Conservation (phyloP, 2,888 invertebrate genomes). For the Philopedon plagiatum region DNA sequence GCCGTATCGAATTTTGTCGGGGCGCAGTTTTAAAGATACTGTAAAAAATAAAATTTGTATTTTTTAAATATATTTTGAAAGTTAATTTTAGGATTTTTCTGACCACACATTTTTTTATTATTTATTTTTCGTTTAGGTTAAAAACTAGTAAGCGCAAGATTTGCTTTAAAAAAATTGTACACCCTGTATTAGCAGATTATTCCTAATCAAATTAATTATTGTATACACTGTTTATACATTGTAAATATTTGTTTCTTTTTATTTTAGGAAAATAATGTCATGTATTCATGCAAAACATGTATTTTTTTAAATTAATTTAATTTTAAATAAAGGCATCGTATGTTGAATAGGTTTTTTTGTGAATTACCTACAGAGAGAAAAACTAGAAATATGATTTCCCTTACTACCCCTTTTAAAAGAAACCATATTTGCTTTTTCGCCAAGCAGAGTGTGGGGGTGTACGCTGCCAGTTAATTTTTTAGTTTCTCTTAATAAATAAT, state of each 20-base stretch:
- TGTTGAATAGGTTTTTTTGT: constrained; percentile 2
- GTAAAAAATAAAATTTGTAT: too few species aligned
- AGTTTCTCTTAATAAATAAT: too few species aligned
- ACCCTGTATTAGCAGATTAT: constrained; percentile 37
- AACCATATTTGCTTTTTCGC: too few species aligned
- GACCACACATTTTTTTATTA: not conserved
- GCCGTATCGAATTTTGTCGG: too few species aligned
- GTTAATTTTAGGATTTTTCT: not conserved
- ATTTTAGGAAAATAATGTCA: constrained; percentile 32
- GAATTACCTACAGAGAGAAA: too few species aligned
- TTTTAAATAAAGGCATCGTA: constrained; percentile 46
- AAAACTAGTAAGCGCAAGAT: constrained; percentile 1
- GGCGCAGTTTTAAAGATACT: too few species aligned
- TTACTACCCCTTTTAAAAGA: too few species aligned
- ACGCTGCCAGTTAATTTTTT: too few species aligned
- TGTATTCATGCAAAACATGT: constrained; percentile 46
- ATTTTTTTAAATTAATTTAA: constrained; percentile 52
- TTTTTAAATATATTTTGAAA: too few species aligned
- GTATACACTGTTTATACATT: constrained; percentile 37
- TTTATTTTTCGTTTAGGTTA: not conserved
- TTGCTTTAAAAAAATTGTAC: constrained; percentile 26
- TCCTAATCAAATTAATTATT: constrained; percentile 26
- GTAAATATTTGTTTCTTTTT: constrained; percentile 40
- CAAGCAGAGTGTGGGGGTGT: too few species aligned
- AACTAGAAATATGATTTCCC: too few species aligned